Base-by-base conservation (phyloP, 2,888 invertebrate genomes). In the Lepidonotus clava region DNA sequence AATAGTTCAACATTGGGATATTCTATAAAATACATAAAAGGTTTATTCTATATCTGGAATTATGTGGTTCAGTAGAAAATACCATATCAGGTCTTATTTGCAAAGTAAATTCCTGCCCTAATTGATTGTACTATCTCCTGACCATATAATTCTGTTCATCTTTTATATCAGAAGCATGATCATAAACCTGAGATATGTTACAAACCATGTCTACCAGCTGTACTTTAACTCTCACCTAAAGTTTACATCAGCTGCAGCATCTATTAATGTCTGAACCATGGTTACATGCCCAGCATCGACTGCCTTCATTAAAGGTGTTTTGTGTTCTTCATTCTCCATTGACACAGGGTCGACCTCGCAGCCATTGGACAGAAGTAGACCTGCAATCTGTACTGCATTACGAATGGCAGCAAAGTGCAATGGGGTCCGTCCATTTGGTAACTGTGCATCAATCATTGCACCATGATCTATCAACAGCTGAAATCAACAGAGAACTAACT, bases 201-300 rank as follows among this genome's bases (percentile, higher is more conserved):
- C n/a, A n/a, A n/a, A n/a, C n/a, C n/a, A n/a, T n/a, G n/a, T n/a
- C n/a, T n/a, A n/a, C n/a, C n/a, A n/a, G n/a, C n/a, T n/a, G n/a
- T n/a, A n/a, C n/a, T n/a, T n/a, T n/a, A n/a, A n/a, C n/a, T n/a
- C n/a, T n/a, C 38, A 76, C 76, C 24, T 18, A 28, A 76, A 76
- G 36, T 83, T 41, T 21, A 83, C 28, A 21, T 83, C 83, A 5
- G 83, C 83, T 41, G 51, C 83, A 34, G 83, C 83, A 28, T 53
- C 32, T 18, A 83, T 46, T 28, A 83, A 34, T 34, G 40, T 32
- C 32, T 51, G n/a, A 11, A 83, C 51, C 41, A 83, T 83, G 24
- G 83, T 21, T 21, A 83, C 14, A 51, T 83, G 5, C 1, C 83
- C 83, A 1, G 83, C 83, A 21, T 51, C 46, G 2, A 83, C 83